phyloP scores from a whole-genome alignment of 2,113 vertebrate genomes.

The Thermophis baileyi region DNA sequence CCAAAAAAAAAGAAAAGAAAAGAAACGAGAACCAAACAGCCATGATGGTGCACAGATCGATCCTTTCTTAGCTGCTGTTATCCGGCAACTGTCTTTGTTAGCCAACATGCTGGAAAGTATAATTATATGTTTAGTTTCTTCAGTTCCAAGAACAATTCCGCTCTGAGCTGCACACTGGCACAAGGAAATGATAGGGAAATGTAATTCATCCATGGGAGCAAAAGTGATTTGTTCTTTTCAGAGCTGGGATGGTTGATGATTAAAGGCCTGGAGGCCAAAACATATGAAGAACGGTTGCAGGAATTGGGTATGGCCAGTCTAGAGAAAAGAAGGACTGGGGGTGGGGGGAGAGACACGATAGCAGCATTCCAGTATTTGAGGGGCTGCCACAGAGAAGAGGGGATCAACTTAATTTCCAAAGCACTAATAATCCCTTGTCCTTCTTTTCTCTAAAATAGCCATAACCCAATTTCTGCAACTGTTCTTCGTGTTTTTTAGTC shows the following conservation, averaged over 20 bases:
- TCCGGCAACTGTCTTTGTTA: slow-evolving; percentile 21
- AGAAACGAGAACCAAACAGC: slow-evolving; percentile 7
- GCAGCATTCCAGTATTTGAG: neutral
- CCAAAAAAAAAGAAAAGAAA: neutral
- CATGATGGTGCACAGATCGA: slow-evolving; percentile 5
- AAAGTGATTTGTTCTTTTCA: slow-evolving; percentile 33
- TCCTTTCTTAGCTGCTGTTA: slow-evolving; percentile 11
- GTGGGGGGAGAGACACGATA: neutral
- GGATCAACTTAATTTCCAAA: neutral
- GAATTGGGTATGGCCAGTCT: neutral
- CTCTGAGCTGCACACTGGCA: neutral
- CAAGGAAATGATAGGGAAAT: slow-evolving; percentile 5
- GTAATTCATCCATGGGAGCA: slow-evolving; percentile 61
- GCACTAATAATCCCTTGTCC: too few species aligned
- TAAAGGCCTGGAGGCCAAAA: neutral
- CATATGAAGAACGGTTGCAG: neutral
- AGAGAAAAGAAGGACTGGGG: neutral
- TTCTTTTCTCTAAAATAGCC: too few species aligned
- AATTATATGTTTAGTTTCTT: slow-evolving; percentile 42
- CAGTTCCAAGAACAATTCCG: slow-evolving; percentile 44
- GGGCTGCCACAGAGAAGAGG: neutral
- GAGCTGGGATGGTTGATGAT: neutral
- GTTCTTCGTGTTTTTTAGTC: too few species aligned
- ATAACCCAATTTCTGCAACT: too few species aligned
- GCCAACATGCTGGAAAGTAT: slow-evolving; percentile 1